Conservation (phyloP, 2,888 invertebrate genomes). For the Euclidia mi region DNA sequence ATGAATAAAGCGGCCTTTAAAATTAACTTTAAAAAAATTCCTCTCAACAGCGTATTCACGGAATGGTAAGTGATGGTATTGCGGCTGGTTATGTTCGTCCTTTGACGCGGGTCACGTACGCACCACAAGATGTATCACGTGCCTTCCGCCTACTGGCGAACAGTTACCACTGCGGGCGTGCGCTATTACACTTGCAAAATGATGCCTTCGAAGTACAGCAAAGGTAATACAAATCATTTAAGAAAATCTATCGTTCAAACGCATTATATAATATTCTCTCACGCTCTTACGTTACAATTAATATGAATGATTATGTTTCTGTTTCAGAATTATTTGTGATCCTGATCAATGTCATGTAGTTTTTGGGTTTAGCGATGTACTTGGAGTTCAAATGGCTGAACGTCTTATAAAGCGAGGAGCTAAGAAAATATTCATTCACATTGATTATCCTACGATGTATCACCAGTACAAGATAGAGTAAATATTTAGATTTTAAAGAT, state of each 20-base stretch:
- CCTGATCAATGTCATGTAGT: slow-evolving; percentile 58
- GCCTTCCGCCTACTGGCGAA: too few species aligned
- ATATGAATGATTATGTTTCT: too few species aligned
- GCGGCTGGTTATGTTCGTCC: too few species aligned
- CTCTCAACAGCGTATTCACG: slow-evolving; percentile 35
- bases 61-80: slow-evolving; percentile 68
- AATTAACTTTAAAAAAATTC: neutral
- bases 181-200: too few species aligned
- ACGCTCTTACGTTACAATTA: too few species aligned
- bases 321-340: slow-evolving; percentile 58
- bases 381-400: slow-evolving; percentile 61
- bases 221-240: too few species aligned
- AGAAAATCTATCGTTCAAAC: too few species aligned
- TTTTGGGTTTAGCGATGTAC: slow-evolving; percentile 58
- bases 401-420: slow-evolving; percentile 67
- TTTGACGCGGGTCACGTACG: too few species aligned
- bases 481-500: neutral
- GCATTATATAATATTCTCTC: too few species aligned
- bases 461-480: slow-evolving; percentile 7
- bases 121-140: too few species aligned
- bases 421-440: slow-evolving; percentile 48
- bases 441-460: neutral
- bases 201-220: too few species aligned
- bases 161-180: too few species aligned
- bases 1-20: neutral